phyloP scores from a whole-genome alignment of 1,140 invertebrate species.

The Drosophila melanica region DNA sequence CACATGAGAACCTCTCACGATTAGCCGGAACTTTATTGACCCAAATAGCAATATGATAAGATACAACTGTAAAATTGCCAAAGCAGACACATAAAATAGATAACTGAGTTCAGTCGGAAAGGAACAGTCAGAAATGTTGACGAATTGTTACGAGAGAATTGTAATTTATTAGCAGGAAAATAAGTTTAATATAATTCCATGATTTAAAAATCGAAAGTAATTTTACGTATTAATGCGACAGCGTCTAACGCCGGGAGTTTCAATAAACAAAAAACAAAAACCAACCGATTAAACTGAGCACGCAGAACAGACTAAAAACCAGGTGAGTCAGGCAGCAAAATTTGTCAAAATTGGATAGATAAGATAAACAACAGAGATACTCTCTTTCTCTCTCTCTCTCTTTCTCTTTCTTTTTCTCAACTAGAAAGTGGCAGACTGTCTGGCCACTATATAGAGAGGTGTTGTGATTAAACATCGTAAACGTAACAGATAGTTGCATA shows the following conservation, averaged over 20 bases:
- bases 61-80: too few relatives aligned
- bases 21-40: too few relatives aligned
- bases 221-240: slow-evolving; percentile 8
- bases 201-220: neutral
- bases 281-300: slow-evolving; percentile 20
- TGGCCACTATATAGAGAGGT: slow-evolving; percentile 1
- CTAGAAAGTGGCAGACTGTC: slow-evolving; percentile 12
- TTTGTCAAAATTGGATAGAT: slow-evolving; percentile 18
- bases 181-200: too few relatives aligned
- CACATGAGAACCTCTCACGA: too few relatives aligned
- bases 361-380: slow-evolving; percentile 17
- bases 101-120: too few relatives aligned
- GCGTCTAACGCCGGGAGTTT: neutral
- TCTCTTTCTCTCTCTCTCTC: too few relatives aligned
- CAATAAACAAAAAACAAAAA: neutral
- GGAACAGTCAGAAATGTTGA: too few relatives aligned
- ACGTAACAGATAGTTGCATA: neutral
- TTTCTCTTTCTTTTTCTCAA: too few relatives aligned
- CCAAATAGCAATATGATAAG: too few relatives aligned
- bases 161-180: too few relatives aligned
- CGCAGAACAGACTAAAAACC: slow-evolving; percentile 16
- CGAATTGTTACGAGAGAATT: too few relatives aligned
- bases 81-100: too few relatives aligned
- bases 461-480: neutral
- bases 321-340: slow-evolving; percentile 15